Percentiles rank a stretch among this genome's conserved stretches.
Conservation (phyloP, 2,797 vertebrate genomes). For the Alectoris magna region DNA sequence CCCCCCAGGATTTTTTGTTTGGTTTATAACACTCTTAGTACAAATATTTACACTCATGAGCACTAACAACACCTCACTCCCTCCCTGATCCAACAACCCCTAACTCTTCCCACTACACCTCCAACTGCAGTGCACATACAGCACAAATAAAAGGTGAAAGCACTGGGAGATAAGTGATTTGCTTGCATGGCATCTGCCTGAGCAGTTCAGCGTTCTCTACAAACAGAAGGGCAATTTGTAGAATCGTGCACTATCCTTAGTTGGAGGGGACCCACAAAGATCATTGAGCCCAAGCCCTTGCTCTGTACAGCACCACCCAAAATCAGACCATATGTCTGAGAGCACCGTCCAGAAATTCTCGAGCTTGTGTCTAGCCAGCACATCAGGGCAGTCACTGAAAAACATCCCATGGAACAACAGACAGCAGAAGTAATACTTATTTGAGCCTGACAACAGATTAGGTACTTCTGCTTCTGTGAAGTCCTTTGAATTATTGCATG, state of each 20-base stretch:
- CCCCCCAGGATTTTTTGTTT: neutral
- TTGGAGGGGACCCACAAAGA: too few relatives aligned
- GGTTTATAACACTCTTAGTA: neutral
- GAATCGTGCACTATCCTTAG: too few relatives aligned
- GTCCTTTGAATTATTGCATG: accelerated
- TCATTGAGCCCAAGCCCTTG: too few relatives aligned
- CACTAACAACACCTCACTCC: neutral
- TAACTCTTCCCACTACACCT: neutral
- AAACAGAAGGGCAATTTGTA: neutral
- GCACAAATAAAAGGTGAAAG: neutral
- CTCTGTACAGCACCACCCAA: too few relatives aligned
- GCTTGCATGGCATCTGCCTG: neutral
- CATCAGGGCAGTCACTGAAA: neutral
- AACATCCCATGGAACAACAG: neutral
- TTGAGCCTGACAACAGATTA: neutral
- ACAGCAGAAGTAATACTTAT: neutral
- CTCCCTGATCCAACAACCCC: neutral
- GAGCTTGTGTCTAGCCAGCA: neutral
- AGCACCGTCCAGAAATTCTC: neutral
- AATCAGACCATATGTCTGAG: too few relatives aligned
- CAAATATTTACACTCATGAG: neutral
- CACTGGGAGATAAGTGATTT: neutral
- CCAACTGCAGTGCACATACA: neutral
- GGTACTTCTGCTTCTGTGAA: neutral
- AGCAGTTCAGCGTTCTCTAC: neutral